A percentile compares a stretch with the other conserved stretches of the same genome.
phyloP scores from a whole-genome alignment of 2,113 vertebrate species.

The Cyanoderma ruficeps region DNA sequence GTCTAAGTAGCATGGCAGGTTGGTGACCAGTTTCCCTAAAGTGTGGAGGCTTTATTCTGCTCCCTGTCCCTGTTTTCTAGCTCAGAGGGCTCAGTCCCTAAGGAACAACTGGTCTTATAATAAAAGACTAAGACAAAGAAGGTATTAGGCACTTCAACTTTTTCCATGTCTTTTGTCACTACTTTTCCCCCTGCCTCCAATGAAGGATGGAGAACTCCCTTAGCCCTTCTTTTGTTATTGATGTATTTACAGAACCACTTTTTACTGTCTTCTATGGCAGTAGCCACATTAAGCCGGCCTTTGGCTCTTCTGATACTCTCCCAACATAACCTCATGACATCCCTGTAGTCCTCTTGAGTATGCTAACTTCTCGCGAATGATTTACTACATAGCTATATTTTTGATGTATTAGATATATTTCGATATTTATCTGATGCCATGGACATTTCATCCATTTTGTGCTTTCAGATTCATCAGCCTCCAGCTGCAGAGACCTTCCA shows the following conservation, averaged over 20 bases:
- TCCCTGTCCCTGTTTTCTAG: not conserved
- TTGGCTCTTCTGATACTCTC: not conserved
- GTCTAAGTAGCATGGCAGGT: not conserved
- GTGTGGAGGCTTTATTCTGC: not conserved
- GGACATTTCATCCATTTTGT: not conserved
- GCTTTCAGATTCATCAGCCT: constrained; percentile 13
- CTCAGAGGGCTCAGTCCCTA: not conserved
- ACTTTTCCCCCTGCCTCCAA: not conserved
- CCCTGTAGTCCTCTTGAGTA: not conserved
- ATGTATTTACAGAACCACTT: not conserved
- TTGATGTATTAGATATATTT: not conserved
- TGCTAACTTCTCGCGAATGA: not conserved
- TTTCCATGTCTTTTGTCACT: not conserved
- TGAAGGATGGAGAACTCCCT: not conserved
- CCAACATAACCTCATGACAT: not conserved
- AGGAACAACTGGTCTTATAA: not conserved
- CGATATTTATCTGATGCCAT: not conserved
- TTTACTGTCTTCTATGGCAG: not conserved
- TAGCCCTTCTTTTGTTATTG: not conserved
- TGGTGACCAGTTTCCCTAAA: rapidly evolving
- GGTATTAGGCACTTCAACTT: not conserved
- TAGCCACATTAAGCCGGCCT: not conserved
- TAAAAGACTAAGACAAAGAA: not conserved
- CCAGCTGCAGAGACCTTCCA: not conserved
- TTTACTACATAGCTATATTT: not conserved